phyloP scores from a whole-genome alignment of 1,140 invertebrate species.

The Pogonognathellus flavescens region DNA sequence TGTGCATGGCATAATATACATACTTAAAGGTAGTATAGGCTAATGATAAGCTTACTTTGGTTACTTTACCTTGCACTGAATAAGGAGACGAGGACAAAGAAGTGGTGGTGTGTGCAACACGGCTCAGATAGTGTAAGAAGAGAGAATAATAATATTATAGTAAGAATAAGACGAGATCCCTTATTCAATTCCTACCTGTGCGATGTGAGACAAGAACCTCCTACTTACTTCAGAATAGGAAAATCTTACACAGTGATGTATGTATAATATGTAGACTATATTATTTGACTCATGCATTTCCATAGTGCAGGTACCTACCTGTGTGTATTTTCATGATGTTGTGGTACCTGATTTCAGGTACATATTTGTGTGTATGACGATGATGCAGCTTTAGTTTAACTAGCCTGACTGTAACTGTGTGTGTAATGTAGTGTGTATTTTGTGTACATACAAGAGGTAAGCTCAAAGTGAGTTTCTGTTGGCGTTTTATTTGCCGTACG shows the following conservation, averaged over 20 bases:
- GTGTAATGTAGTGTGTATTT: neutral
- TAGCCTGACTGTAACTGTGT: neutral
- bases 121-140: neutral
- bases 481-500: conserved; percentile 28
- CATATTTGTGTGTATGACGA: neutral
- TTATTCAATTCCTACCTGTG: conserved; percentile 37
- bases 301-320: neutral
- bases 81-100: conserved; percentile 38
- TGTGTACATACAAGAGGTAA: neutral
- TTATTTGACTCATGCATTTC: neutral
- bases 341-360: neutral
- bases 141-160: neutral
- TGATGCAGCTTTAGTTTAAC: neutral
- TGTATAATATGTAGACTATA: neutral
- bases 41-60: neutral
- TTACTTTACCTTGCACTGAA: conserved; percentile 46
- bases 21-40: too few species aligned
- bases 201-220: conserved; percentile 24
- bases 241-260: neutral
- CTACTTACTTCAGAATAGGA: conserved; percentile 19
- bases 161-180: conserved; percentile 1
- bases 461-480: conserved; percentile 18
- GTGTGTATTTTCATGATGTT: neutral
- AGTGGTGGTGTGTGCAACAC: neutral
- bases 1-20: too few species aligned